Conservation (phyloP, 2,113 vertebrate genomes). For the Loxodonta africana region DNA sequence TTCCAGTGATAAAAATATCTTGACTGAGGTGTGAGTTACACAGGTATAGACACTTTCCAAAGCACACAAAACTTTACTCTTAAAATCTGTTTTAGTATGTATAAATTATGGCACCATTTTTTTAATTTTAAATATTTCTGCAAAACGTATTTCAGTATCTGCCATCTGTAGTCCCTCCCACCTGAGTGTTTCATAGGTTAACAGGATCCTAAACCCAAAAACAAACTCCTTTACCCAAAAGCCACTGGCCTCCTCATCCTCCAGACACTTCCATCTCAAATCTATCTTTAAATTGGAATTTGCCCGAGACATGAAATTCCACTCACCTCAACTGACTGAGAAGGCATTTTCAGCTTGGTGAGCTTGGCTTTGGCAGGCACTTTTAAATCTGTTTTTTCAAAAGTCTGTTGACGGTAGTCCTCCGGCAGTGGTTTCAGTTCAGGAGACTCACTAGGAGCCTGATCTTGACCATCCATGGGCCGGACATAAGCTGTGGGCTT, state of each 20-base stretch:
- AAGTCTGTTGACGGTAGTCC: constrained; percentile 86
- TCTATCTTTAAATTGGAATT: not conserved
- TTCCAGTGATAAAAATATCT: not conserved
- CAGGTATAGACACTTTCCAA: not conserved
- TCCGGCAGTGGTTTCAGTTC: constrained; percentile 93
- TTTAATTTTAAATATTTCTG: not conserved
- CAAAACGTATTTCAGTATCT: not conserved
- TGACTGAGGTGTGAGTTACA: not conserved
- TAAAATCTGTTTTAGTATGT: not conserved
- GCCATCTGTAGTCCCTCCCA: not conserved
- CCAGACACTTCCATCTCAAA: not conserved
- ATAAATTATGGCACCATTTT: not conserved
- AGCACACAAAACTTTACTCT: not conserved
- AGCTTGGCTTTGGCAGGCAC: constrained; percentile 88
- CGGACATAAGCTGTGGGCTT: constrained; percentile 98
- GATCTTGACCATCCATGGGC: constrained; percentile 98
- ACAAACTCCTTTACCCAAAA: not conserved
- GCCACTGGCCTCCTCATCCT: fast-evolving
- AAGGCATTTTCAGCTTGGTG: constrained; percentile 90
- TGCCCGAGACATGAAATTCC: not conserved
- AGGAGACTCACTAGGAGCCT: constrained; percentile 92
- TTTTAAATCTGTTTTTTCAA: constrained; percentile 89
- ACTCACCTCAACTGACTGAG: constrained; percentile 93
- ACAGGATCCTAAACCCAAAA: not conserved
- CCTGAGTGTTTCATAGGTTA: not conserved